These are phyloP conservation scores for Sarcophilus harrisii DNA, from an alignment of 2,797 vertebrate genomes.

Conservation along the genomic window DNA sequence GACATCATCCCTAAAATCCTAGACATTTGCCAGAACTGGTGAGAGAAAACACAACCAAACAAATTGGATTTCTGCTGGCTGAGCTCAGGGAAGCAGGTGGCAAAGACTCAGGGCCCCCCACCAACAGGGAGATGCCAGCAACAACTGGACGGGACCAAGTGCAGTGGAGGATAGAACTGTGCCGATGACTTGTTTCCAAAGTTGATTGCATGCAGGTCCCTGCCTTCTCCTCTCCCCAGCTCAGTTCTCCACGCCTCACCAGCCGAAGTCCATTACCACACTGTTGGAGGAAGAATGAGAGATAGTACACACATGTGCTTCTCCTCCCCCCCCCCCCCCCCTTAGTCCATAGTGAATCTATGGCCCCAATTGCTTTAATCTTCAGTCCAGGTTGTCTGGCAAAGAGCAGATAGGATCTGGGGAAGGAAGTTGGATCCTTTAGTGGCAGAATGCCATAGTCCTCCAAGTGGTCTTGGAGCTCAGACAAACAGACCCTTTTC, in stretches of 20 bases:
- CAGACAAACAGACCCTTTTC: neutral
- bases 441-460: neutral
- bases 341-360: neutral
- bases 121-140: neutral
- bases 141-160: neutral
- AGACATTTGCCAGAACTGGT: conserved; percentile 2
- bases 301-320: neutral
- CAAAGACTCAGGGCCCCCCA: neutral
- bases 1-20: neutral
- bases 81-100: neutral
- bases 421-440: conserved; percentile 5
- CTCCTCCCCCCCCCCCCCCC: too few relatives aligned
- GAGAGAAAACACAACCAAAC: conserved; percentile 2
- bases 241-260: conserved; percentile 1
- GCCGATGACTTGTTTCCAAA: neutral
- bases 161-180: neutral
- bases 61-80: conserved; percentile 15
- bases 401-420: neutral
- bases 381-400: neutral
- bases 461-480: neutral
- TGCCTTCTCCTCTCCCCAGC: neutral
- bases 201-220: neutral
- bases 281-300: neutral
- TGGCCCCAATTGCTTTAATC: neutral
- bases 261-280: conserved; percentile 12